Evolutionary conservation across 2,888 invertebrate species (phyloP).

Genomic region (Leptogaster cylindrica): DNA sequence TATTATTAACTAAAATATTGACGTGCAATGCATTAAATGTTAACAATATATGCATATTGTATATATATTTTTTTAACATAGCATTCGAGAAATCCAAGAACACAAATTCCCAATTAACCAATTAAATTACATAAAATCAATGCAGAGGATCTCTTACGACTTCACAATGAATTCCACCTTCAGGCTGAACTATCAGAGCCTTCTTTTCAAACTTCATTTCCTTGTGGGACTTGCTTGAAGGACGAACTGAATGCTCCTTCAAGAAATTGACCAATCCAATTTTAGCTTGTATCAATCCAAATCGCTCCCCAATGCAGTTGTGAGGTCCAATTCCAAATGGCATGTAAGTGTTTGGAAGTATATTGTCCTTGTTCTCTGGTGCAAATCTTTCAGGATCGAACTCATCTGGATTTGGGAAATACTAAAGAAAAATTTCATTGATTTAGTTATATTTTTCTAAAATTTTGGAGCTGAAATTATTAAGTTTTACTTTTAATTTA

Average conservation of each 20-base stretch:
- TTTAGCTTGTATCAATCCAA: slow-evolving; percentile 58
- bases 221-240: slow-evolving; percentile 53
- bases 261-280: slow-evolving; percentile 58
- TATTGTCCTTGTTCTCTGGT: slow-evolving; percentile 54
- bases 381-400: slow-evolving; percentile 61
- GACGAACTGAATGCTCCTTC: slow-evolving; percentile 56
- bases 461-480: slow-evolving; percentile 5
- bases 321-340: slow-evolving; percentile 61
- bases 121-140: too few relatives aligned
- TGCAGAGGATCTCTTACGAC: slow-evolving; percentile 42
- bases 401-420: slow-evolving; percentile 56
- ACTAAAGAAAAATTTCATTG: slow-evolving; percentile 50
- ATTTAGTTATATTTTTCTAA: not conserved
- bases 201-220: slow-evolving; percentile 56
- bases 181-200: slow-evolving; percentile 57
- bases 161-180: slow-evolving; percentile 57
- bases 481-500: too few relatives aligned
- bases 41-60: not conserved
- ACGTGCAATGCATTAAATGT: too few relatives aligned
- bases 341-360: slow-evolving; percentile 58
- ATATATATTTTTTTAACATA: too few relatives aligned
- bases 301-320: slow-evolving; percentile 61
- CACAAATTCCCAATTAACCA: too few relatives aligned
- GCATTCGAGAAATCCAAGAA: too few relatives aligned
- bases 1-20: too few relatives aligned